Evolutionary conservation across 2,888 invertebrate species (phyloP).

Genomic region (Drosophila emarginata): DNA sequence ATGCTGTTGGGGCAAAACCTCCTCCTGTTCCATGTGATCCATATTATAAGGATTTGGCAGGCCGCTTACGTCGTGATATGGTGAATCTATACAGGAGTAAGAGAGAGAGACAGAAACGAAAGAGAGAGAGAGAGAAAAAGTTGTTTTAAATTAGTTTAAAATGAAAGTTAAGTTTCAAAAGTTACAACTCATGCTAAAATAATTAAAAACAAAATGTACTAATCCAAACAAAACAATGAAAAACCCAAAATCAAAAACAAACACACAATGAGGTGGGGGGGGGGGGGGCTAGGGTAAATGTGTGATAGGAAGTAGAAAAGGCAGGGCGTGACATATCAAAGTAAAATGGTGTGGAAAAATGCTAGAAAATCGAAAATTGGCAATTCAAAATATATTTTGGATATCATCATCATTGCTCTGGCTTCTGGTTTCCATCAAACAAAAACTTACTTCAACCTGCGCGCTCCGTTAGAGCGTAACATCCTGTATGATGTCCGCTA

Average conservation of each 20-base stretch:
- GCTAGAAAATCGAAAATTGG: not conserved
- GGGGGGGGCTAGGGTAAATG: not conserved
- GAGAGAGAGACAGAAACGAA: conserved; percentile 40
- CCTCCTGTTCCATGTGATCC: conserved; percentile 91
- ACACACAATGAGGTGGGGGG: conserved; percentile 47
- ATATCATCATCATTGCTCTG: conserved; percentile 42
- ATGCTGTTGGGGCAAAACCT: conserved; percentile 86
- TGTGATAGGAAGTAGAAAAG: not conserved
- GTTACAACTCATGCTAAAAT: conserved; percentile 66
- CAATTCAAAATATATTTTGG: conserved; percentile 37
- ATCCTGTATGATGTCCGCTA: conserved; percentile 83
- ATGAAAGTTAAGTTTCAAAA: conserved; percentile 27
- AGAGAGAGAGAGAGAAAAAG: conserved; percentile 43
- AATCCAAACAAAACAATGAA: conserved; percentile 41
- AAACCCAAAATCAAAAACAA: conserved; percentile 35
- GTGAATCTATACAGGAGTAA: conserved; percentile 86
- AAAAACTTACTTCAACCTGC: conserved; percentile 81
- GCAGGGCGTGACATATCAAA: conserved; percentile 18
- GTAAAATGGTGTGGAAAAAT: not conserved
- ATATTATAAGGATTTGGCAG: conserved; percentile 94
- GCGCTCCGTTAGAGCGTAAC: conserved; percentile 83
- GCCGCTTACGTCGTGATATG: conserved; percentile 96
- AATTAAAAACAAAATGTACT: conserved; percentile 66
- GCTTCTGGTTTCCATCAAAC: conserved; percentile 34
- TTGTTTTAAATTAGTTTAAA: conserved; percentile 63